Percentiles rank a stretch among this genome's conserved stretches.
Conservation (phyloP, 2,797 vertebrate genomes). For the Delichon dasypus region DNA sequence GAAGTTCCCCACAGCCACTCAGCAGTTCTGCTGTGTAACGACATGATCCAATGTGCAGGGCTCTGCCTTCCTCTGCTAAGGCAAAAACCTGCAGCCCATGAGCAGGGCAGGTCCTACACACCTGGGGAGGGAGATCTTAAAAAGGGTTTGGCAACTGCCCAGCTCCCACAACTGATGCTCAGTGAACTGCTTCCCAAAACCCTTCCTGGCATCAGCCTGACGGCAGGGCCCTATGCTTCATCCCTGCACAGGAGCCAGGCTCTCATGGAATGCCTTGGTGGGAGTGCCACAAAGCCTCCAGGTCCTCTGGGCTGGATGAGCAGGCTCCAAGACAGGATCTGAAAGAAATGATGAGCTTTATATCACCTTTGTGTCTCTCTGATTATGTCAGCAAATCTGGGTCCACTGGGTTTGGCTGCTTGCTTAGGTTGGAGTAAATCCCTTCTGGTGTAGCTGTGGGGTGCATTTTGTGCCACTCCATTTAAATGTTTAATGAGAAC, state of each 20-base stretch:
- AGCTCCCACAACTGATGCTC: background rate
- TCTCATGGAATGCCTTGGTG: rapidly evolving
- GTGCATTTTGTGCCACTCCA: background rate
- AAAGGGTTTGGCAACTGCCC: background rate
- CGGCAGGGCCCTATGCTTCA: background rate
- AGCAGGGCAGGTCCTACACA: background rate
- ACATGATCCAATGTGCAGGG: rapidly evolving
- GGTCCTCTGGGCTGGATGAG: background rate
- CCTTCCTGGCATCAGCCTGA: background rate
- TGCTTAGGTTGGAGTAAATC: background rate
- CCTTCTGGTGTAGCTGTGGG: background rate
- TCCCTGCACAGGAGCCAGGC: background rate
- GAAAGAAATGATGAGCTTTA: background rate
- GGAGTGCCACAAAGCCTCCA: background rate
- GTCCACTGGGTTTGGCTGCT: background rate
- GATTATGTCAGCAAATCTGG: background rate
- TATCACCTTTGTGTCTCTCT: background rate
- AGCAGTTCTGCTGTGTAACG: background rate
- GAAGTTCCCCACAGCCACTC: background rate
- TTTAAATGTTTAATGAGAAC: background rate
- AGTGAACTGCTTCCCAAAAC: background rate
- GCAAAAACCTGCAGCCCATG: background rate
- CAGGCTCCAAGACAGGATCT: background rate
- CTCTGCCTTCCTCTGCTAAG: background rate
- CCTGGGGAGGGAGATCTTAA: background rate